Base-by-base conservation (phyloP, 2,113 vertebrate genomes). In the Rousettus leschenaultii region DNA sequence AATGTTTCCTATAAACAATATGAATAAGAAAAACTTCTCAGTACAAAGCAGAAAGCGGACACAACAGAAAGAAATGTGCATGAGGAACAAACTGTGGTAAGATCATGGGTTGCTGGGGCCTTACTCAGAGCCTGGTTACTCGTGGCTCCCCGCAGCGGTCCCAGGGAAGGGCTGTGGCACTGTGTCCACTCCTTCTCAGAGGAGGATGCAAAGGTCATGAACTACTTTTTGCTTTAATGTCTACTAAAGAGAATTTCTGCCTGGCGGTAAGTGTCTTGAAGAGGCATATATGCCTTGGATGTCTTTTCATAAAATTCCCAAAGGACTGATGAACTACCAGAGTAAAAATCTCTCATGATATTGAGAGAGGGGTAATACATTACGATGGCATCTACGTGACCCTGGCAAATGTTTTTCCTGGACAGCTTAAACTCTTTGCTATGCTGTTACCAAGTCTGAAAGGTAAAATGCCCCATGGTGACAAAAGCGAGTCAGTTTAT, bases 201-300 rank as follows among this genome's bases (percentile, higher is more conserved):
- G 96, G 88, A 78, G 18, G 61, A 68, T 90, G 61, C 61, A 84
- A 21, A 89, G 0, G 0, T 79, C 82, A 61, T 71, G 71, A 96
- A 93, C 73, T 48, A 73, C 18, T 80, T 86, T 95, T 92, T 66
- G 45, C 70, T 96, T 45, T 38, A 82, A 77, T 71, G 22, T 75
- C 19, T 22, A 43, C 6, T 82, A 74, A 40, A 80, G 94, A 53
- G 59, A 61, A 65, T 38, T 13, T 61, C 59, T 97, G 48, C 73
- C 66, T 91, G 51, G 77, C 53, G 88, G 66, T 26, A 66, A 88
- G 74, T 18, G 65, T 59, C 70, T 87, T 21, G 0, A 85, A 85
- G 95, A 68, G 59, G 19, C 13, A 65, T 33, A 45, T 6, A 30
- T 0, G 7, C 26, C 73, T 22, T 57, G 8, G 19, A 33, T 30